Percentiles rank a stretch among this genome's conserved stretches.
Conservation (phyloP, 1,140 invertebrate species). For the Hyles vespertilio region DNA sequence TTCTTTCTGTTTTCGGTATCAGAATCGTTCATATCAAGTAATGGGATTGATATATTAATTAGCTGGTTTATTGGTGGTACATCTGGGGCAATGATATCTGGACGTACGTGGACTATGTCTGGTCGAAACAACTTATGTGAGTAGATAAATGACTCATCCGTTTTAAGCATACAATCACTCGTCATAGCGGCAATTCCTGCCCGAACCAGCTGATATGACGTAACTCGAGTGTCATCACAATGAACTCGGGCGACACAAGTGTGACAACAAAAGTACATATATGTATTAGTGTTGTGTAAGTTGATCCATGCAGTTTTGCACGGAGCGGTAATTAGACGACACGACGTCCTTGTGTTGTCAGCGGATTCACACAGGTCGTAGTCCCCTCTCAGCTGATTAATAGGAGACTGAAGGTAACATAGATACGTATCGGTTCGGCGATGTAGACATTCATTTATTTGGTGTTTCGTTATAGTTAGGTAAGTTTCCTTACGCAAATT, state of each 20-base stretch:
- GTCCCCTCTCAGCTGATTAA: conserved; percentile 16
- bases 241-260: conserved; percentile 8
- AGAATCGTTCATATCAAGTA: background rate
- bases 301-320: conserved; percentile 13
- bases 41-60: conserved; percentile 5
- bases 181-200: conserved; percentile 6
- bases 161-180: conserved; percentile 12
- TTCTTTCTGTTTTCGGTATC: background rate
- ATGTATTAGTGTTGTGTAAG: conserved; percentile 4
- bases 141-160: conserved; percentile 10
- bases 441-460: conserved; percentile 8
- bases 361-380: conserved; percentile 11
- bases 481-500: no score
- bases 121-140: conserved; percentile 6
- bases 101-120: conserved; percentile 1
- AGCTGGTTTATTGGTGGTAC: conserved; percentile 14
- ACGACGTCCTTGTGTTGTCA: conserved; percentile 2
- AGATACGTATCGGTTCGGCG: conserved; percentile 4
- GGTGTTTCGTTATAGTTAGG: no score
- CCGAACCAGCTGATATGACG: background rate
- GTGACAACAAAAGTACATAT: conserved; percentile 14
- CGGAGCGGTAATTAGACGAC: conserved; percentile 4
- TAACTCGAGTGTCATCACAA: conserved; percentile 14
- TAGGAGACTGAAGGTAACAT: conserved; percentile 8
- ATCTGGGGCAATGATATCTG: conserved; percentile 1